Conservation (phyloP, 1,140 invertebrate genomes). For the Euglossa dilemma region DNA sequence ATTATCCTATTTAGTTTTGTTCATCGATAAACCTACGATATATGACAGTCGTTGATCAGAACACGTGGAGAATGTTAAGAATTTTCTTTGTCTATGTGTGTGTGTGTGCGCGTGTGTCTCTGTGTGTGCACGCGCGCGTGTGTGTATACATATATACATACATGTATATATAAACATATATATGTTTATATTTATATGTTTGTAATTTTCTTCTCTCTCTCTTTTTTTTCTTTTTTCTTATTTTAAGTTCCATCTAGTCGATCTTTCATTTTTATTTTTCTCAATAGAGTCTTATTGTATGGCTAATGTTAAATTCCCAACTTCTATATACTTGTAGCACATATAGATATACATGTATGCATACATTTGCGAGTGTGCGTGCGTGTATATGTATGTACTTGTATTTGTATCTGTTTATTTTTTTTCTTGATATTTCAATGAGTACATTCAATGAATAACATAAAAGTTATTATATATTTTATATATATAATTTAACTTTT, state of each 20-base stretch:
- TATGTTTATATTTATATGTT: no score
- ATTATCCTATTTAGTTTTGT: background rate
- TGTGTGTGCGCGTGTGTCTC: no score
- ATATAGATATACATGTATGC: background rate
- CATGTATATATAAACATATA: no score
- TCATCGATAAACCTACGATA: background rate
- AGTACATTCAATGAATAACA: no score
- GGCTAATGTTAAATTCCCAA: background rate
- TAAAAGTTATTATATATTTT: no score
- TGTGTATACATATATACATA: no score
- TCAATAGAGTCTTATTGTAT: background rate
- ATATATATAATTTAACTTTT: background rate
- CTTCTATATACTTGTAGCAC: background rate
- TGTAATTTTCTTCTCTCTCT: no score
- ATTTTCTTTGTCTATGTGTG: background rate
- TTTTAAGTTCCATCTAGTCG: background rate
- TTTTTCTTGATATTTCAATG: background rate
- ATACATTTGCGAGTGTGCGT: background rate
- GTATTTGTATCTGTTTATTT: background rate
- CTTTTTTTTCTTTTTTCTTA: no score
- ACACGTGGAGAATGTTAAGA: background rate
- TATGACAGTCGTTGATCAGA: background rate
- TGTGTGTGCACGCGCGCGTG: no score
- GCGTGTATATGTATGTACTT: background rate
- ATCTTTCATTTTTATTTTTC: background rate